Base-by-base conservation (phyloP, 2,888 invertebrate species). In the Iphiclides podalirius region DNA sequence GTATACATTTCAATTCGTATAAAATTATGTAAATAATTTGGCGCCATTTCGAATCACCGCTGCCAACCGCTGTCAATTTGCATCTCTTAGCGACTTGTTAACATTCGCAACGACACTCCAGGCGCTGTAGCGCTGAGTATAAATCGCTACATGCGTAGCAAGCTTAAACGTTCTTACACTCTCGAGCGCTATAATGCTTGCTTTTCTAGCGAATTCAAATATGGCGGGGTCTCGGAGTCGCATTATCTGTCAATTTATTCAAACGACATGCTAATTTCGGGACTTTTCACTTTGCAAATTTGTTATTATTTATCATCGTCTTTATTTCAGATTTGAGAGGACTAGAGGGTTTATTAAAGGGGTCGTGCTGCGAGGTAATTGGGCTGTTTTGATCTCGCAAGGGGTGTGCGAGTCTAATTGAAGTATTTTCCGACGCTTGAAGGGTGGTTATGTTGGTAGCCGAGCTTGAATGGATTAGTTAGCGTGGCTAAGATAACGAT, bases 1-100 rank as follows among this genome's bases (percentile, higher is more conserved):
- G 61, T 61, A 65, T 63, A 66, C 64, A 71, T 71, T 72, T 76
- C 71, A 72, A 76, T 81, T 79, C 69, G 71, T 63, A 63, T 59
- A 65, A 66, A 79, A 85, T 87, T 84, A 87, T 86, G 83, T 68
- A 78, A 81, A 86, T 81, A 59, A 66, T 63, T 72, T 72, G 77
- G 77, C 72, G 82, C 79, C 84, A 81, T 85, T 85, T 83, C 68
- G 75, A 77, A 79, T 77, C 83, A 80, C 70, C 70, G 75, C 75
- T 72, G 76, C 73, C 80, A 83, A 81, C 83, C 76, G 83, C 68
- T 75, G 72, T 61, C 81, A 81, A 86, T 87, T 86, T 86, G 76
- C 86, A 86, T 86, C 81, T 76, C 68, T 83, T 80, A 82, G 72
- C 58, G 61, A 73, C 67, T 82, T 77, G 80, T 79, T 83, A 81